Percentiles rank a stretch among this genome's conserved stretches.
phyloP scores from a whole-genome alignment of 1,140 invertebrate species.

The Drosophila bipectinata region DNA sequence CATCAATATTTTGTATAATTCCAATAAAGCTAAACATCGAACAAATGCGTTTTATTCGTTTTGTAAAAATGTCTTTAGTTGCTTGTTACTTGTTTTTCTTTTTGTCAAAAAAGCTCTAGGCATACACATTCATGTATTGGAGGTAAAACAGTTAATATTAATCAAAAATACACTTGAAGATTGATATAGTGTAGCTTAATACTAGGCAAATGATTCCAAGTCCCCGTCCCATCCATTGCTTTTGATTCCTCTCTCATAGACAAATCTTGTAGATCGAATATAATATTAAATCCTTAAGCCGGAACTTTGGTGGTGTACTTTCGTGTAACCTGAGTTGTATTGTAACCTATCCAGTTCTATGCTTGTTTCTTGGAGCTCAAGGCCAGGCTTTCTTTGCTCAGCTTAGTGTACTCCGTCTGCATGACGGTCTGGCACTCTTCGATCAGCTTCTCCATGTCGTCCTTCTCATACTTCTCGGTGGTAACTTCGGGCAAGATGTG shows the following conservation, averaged over 20 bases:
- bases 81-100: slow-evolving; percentile 16
- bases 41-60: slow-evolving; percentile 16
- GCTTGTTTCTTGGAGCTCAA: slow-evolving; percentile 52
- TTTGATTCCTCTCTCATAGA: slow-evolving; percentile 29
- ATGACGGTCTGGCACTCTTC: slow-evolving; percentile 87
- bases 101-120: slow-evolving; percentile 38
- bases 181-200: slow-evolving; percentile 34
- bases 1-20: slow-evolving; percentile 18
- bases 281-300: slow-evolving; percentile 24
- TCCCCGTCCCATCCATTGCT: slow-evolving; percentile 27
- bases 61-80: slow-evolving; percentile 26
- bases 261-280: slow-evolving; percentile 41
- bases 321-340: slow-evolving; percentile 59
- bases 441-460: slow-evolving; percentile 88
- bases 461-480: slow-evolving; percentile 87
- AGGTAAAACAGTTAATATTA: slow-evolving; percentile 51
- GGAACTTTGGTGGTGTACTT: slow-evolving; percentile 28
- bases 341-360: slow-evolving; percentile 31
- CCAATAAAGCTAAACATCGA: slow-evolving; percentile 25
- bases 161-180: slow-evolving; percentile 35
- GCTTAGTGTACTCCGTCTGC: slow-evolving; percentile 86
- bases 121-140: slow-evolving; percentile 15
- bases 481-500: slow-evolving; percentile 89
- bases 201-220: slow-evolving; percentile 31
- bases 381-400: slow-evolving; percentile 85